Conservation (phyloP, 37 sponge, comb jelly and placozoan genomes). For the Ianthella basta region DNA sequence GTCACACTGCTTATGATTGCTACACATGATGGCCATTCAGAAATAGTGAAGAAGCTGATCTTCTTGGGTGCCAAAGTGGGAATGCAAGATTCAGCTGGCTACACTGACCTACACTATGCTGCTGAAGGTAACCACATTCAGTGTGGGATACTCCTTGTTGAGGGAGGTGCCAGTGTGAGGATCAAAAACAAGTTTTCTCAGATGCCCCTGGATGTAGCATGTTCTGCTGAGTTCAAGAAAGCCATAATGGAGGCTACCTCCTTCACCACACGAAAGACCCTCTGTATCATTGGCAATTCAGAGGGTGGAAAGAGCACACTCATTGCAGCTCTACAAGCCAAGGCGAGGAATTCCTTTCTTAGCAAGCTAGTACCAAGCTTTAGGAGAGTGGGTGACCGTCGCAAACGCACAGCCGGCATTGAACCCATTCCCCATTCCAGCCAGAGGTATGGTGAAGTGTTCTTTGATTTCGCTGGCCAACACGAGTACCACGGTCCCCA, state of each 20-base stretch:
- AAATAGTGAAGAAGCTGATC: too few species aligned
- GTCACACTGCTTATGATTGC: too few species aligned
- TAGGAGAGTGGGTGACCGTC: not conserved
- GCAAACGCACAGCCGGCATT: constrained; percentile 21
- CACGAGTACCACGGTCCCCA: constrained; percentile 31
- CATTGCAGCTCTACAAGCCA: constrained; percentile 10
- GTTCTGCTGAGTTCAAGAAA: not conserved
- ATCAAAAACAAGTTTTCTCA: not conserved
- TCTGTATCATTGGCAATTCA: constrained; percentile 21
- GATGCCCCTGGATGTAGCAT: not conserved
- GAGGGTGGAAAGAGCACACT: constrained; percentile 18
- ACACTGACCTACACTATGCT: not conserved
- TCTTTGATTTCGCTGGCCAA: constrained; percentile 28
- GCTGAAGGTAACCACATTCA: not conserved
- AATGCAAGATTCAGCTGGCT: not conserved
- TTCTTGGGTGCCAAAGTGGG: too few species aligned
- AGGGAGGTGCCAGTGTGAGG: not conserved
- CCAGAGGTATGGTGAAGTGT: constrained; percentile 11
- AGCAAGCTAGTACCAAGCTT: too few species aligned
- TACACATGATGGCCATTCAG: too few species aligned
- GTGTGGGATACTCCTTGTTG: constrained; percentile 16
- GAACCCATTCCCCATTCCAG: not conserved
- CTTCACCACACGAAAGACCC: not conserved
- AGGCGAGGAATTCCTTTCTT: too few species aligned
- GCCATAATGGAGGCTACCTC: not conserved